Percentiles rank a stretch among this genome's conserved stretches.
Evolutionary conservation across 2,888 invertebrate genomes (phyloP).

Genomic region (Thymelicus sylvestris): DNA sequence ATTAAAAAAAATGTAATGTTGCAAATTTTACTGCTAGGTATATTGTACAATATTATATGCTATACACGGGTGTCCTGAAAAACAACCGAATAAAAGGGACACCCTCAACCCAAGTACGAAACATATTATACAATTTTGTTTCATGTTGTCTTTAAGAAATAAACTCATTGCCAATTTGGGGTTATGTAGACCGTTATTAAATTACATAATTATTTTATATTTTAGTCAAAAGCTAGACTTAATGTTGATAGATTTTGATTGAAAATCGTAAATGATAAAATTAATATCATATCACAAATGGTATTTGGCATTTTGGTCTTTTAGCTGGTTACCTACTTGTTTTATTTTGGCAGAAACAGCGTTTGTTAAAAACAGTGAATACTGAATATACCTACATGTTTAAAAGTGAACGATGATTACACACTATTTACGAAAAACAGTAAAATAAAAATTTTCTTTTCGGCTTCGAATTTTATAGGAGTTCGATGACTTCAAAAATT

Average conservation of each 20-base stretch:
- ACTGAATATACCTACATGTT: too few relatives aligned
- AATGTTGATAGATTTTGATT: neutral
- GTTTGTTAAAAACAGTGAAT: too few relatives aligned
- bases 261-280: neutral
- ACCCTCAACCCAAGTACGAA: neutral
- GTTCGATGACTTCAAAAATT: too few relatives aligned
- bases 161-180: neutral
- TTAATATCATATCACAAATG: conserved; percentile 5
- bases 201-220: neutral
- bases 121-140: too few relatives aligned
- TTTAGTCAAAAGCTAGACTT: neutral
- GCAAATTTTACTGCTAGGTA: conserved; percentile 25
- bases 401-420: too few relatives aligned
- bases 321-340: too few relatives aligned
- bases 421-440: too few relatives aligned
- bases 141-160: neutral
- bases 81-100: neutral
- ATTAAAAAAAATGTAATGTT: conserved; percentile 32
- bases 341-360: too few relatives aligned
- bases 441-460: too few relatives aligned
- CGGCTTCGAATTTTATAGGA: too few relatives aligned
- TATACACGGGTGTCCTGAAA: neutral
- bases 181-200: neutral
- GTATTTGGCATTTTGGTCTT: neutral
- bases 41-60: conserved; percentile 4